Evolutionary conservation across 2,113 vertebrate species (phyloP), one percentile per base, ranked within the genome.

Genomic region (Ia io): DNA sequence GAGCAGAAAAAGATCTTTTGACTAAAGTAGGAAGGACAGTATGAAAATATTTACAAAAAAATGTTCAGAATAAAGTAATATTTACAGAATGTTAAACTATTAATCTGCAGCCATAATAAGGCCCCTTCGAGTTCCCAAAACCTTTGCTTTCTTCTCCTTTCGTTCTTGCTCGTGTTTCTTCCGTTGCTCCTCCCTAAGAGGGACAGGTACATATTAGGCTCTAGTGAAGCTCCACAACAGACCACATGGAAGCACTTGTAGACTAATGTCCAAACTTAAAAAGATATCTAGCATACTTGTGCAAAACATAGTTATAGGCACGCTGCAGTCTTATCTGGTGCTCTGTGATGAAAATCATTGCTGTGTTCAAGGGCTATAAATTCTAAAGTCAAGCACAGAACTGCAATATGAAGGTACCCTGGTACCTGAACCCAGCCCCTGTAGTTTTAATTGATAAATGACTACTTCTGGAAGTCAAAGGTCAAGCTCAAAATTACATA

Each of bases 141-240:
- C 17, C 25, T 96, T 97, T 76, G 98, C 98, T 80, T 99, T 99
- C 98, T 99, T 99, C 97, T 99, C 98, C 96, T 99, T 99, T 42
- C 99, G 98, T 74, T 97, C 98, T 74, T 98, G 97, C 13, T 91
- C 90, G 0, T 97, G 98, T 79, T 98, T 98, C 9, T 97, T 97
- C 71, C 99, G 98, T 44, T 99, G 98, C 30, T 98, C 97, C n/a
- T 98, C 98, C 98, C 99, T 99, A 67, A 49, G 2, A 8, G 8
- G 78, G 2, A 96, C 1, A 88, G 44, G 83, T 23, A 32, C 40
- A 53, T 0, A 11, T 95, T 95, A 96, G 56, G 76, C 51, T 78
- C 49, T 23, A 56, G 40, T 10, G 37, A 77, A 61, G 42, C 49
- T 67, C 20, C 49, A 44, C 8, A 5, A 16, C 17, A 76, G 61